A percentile compares a stretch with the other conserved stretches of the same genome.
Conservation (phyloP, 2,113 vertebrate species). For the Otis tarda region DNA sequence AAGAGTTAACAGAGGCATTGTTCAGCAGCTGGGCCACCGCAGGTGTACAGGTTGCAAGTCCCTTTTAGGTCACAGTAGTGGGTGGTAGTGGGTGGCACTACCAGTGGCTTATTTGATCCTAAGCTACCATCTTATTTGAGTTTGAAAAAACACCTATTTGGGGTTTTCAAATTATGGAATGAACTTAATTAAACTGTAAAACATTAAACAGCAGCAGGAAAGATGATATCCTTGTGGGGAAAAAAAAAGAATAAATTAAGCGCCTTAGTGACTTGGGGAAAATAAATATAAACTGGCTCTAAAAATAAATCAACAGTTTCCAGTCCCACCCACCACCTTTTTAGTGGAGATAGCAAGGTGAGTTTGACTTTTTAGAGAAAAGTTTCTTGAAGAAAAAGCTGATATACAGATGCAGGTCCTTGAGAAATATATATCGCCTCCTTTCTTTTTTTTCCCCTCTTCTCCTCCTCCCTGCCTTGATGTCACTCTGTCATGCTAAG, state of each 20-base stretch:
- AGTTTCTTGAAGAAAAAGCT: neutral
- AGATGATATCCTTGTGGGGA: conserved; percentile 40
- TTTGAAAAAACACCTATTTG: neutral
- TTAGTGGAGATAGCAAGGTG: conserved; percentile 10
- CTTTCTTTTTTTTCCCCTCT: neutral
- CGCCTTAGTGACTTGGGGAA: conserved; percentile 36
- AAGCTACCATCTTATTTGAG: conserved; percentile 52
- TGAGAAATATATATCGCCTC: neutral
- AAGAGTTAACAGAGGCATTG: neutral
- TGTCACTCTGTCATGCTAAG: neutral
- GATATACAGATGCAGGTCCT: neutral
- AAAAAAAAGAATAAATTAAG: conserved; percentile 15
- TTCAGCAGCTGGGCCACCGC: neutral
- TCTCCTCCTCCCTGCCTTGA: too few relatives aligned
- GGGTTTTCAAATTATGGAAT: conserved; percentile 64
- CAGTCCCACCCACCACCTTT: conserved; percentile 9
- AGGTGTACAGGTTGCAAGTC: conserved; percentile 33
- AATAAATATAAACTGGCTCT: conserved; percentile 51
- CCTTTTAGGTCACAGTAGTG: neutral
- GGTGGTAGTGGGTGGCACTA: conserved; percentile 42
- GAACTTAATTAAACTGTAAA: conserved; percentile 69
- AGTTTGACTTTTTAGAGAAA: neutral
- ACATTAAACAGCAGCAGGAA: conserved; percentile 60
- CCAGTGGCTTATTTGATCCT: conserved; percentile 40
- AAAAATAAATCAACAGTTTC: conserved; percentile 62